Evolutionary conservation across 92 coral and sea anemone species (phyloP), one percentile per base, ranked within the genome.

Genomic region (Chrysogorgia sp.): DNA sequence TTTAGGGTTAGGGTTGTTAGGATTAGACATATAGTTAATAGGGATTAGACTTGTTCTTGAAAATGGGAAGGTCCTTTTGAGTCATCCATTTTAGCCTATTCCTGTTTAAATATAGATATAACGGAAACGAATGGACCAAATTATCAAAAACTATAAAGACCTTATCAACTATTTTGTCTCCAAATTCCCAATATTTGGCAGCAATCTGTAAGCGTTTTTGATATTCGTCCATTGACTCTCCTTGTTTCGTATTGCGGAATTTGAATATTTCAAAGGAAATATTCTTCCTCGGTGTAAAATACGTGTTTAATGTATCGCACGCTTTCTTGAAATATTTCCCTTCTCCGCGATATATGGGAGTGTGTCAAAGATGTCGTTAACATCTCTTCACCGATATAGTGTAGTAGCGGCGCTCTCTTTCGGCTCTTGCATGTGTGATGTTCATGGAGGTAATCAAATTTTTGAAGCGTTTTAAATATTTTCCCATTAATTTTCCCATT

Each of bases 281-380:
- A 21, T 62, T 62, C 43, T 31, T 62, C 35, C 22, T 3, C n/a
- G 40, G 68, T 3, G 40, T 62, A 15, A 62, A 62, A n/a, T 62
- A 32, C 23, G 25, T 10, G 19, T 35, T 62, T 9, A 62, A 8
- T 25, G 68, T 40, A 4, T 62, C 65, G 24, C 65, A 58, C 15
- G 65, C 65, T 58, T 58, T 58, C 66, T 62, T 62, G 43, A 62
- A 62, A 7, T 62, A 35, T 25, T 62, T 62, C 3, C 30, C 68
- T 0, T 62, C 40, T 7, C 43, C 68, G 20, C 19, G 40, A 30
- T 62, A 4, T 20, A 22, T n/a, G n/a, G 43, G 43, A 37, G 43
- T 37, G 43, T 62, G 2, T 62, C 68, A 40, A 62, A 62, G 17
- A 28, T 62, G 20, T 62, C 68, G 8, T 32, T 62, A 1, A 62